A percentile compares a stretch with the other conserved stretches of the same genome.
These are phyloP conservation scores for Punctoribates punctum DNA, from an alignment of 2,888 invertebrate species.

Conservation along the genomic window DNA sequence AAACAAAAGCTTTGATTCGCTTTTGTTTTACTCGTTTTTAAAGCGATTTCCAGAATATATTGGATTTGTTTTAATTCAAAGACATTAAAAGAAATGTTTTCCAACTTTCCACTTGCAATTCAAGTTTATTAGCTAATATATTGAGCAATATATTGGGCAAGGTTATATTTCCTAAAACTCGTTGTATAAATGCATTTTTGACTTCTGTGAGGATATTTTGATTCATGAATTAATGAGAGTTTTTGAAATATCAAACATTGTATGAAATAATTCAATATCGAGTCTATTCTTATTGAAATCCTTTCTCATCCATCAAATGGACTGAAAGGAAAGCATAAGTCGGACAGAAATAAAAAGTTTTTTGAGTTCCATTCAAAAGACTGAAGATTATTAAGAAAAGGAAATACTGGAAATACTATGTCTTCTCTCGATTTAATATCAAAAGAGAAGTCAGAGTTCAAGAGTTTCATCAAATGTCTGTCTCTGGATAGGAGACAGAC, in stretches of 20 bases:
- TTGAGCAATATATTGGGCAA: too few species aligned
- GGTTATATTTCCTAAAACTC: too few species aligned
- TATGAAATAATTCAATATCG: too few species aligned
- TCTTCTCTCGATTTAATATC: neutral
- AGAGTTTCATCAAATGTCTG: conserved; percentile 17
- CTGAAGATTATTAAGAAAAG: neutral
- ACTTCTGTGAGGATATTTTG: too few species aligned
- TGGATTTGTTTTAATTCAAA: too few species aligned
- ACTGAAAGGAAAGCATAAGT: too few species aligned
- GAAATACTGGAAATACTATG: neutral
- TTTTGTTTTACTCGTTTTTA: neutral
- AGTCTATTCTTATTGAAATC: conserved; percentile 9
- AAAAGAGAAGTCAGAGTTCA: neutral
- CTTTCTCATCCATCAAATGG: neutral
- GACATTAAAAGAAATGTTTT: too few species aligned
- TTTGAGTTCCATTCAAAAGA: neutral
- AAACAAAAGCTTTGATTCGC: neutral
- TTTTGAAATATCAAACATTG: too few species aligned
- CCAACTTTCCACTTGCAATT: too few species aligned
- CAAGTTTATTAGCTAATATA: too few species aligned
- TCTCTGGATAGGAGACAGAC: neutral
- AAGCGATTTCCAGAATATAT: neutral
- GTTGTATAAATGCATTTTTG: too few species aligned
- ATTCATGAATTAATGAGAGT: too few species aligned
- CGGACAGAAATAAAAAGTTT: neutral